These are phyloP conservation scores for Drosophila navojoa DNA, from an alignment of 1,140 invertebrate genomes.

Conservation along the genomic window DNA sequence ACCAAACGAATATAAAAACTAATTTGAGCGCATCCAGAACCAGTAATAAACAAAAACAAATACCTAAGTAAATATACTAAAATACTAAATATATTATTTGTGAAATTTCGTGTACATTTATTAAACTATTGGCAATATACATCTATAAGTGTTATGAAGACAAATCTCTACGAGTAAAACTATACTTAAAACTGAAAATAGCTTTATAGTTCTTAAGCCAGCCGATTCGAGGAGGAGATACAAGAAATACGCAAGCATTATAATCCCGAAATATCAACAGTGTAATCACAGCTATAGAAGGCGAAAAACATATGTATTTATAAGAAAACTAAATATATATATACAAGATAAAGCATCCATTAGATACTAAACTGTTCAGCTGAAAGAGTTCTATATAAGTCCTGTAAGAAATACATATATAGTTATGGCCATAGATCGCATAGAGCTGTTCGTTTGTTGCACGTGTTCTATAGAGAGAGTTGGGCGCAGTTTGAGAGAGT, in stretches of 20 bases:
- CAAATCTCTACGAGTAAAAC: slow-evolving; percentile 62
- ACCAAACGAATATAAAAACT: slow-evolving; percentile 30
- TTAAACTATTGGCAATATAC: slow-evolving; percentile 54
- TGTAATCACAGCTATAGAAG: slow-evolving; percentile 8
- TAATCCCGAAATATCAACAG: slow-evolving; percentile 32
- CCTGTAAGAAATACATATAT: slow-evolving; percentile 28
- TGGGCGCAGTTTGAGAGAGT: slow-evolving; percentile 32
- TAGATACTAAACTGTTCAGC: slow-evolving; percentile 62
- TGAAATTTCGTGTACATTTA: slow-evolving; percentile 57
- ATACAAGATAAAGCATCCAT: slow-evolving; percentile 38
- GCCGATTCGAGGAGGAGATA: slow-evolving; percentile 30
- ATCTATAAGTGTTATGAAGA: slow-evolving; percentile 45
- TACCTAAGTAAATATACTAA: not conserved
- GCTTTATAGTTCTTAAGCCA: slow-evolving; percentile 82
- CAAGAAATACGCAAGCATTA: slow-evolving; percentile 29
- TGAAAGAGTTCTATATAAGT: slow-evolving; percentile 60
- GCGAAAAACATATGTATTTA: slow-evolving; percentile 14
- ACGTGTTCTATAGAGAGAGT: slow-evolving; percentile 34
- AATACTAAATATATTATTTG: slow-evolving; percentile 24
- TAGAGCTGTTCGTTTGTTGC: slow-evolving; percentile 38
- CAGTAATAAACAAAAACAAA: not conserved
- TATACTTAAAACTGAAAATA: slow-evolving; percentile 77
- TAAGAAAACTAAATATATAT: slow-evolving; percentile 24
- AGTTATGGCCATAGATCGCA: slow-evolving; percentile 25
- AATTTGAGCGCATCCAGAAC: slow-evolving; percentile 27